Evolutionary conservation across 2,888 invertebrate species (phyloP).

Genomic region (Erpobdella octoculata): DNA sequence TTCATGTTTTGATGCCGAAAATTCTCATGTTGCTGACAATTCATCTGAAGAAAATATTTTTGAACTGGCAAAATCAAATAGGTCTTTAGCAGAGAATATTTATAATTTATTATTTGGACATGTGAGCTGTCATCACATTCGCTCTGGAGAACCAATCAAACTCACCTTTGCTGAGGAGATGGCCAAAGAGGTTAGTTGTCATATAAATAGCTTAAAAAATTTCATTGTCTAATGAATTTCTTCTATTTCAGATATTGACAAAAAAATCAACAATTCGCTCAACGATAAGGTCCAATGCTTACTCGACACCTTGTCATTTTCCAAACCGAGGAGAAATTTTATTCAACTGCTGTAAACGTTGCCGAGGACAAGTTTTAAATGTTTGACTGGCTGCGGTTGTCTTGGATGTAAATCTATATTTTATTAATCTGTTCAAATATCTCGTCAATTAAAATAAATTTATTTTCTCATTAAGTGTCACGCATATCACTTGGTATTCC

Average conservation of each 20-base stretch:
- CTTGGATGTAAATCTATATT: no score
- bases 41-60: neutral
- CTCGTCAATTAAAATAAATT: no score
- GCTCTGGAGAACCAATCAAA: neutral
- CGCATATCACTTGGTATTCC: no score
- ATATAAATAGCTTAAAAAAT: no score
- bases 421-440: no score
- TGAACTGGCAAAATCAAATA: neutral
- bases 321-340: no score
- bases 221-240: no score
- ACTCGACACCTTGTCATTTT: no score
- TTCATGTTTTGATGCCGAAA: neutral
- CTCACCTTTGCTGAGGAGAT: conserved; percentile 1
- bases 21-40: neutral
- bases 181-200: neutral
- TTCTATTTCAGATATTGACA: neutral
- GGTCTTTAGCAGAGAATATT: neutral
- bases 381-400: neutral
- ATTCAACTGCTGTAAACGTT: neutral
- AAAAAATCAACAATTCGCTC: neutral
- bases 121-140: neutral
- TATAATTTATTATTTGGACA: neutral
- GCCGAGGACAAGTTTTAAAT: neutral
- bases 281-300: neutral
- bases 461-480: no score